A percentile compares a stretch with the other conserved stretches of the same genome.
Evolutionary conservation across 2,888 invertebrate species (phyloP).

Genomic region (Trissonchulus latispiculum): DNA sequence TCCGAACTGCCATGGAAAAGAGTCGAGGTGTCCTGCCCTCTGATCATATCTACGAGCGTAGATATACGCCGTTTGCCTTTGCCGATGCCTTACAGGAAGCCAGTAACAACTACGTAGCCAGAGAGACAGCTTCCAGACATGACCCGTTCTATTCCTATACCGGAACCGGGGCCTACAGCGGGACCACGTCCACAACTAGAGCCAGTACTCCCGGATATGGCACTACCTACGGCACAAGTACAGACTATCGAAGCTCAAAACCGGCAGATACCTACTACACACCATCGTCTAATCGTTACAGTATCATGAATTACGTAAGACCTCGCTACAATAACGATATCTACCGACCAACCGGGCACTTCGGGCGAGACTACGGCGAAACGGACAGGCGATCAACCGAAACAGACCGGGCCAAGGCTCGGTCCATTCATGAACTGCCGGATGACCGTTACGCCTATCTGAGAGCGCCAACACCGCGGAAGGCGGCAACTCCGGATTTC

Average conservation of each 20-base stretch:
- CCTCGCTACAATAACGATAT: slow-evolving; percentile 20
- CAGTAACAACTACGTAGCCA: neutral
- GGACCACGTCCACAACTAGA: no score
- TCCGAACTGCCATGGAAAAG: slow-evolving; percentile 14
- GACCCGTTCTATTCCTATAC: slow-evolving; percentile 16
- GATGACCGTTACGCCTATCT: neutral
- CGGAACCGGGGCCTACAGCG: neutral
- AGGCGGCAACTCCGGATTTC: neutral
- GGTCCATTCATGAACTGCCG: neutral
- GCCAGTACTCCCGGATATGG: neutral
- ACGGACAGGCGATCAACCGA: neutral
- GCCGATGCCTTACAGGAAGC: neutral
- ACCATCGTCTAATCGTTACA: neutral
- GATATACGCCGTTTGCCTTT: neutral
- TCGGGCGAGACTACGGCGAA: neutral
- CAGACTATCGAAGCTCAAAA: neutral
- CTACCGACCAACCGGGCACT: slow-evolving; percentile 7
- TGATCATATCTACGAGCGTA: neutral
- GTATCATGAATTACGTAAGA: slow-evolving; percentile 16
- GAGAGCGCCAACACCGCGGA: neutral
- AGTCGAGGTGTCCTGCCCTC: neutral
- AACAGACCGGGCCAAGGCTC: neutral
- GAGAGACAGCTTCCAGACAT: neutral
- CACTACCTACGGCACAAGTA: neutral
- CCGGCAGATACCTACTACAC: neutral